These are phyloP conservation scores for Tubiluchus corallicola DNA, from an alignment of 2,888 invertebrate species.

Conservation along the genomic window DNA sequence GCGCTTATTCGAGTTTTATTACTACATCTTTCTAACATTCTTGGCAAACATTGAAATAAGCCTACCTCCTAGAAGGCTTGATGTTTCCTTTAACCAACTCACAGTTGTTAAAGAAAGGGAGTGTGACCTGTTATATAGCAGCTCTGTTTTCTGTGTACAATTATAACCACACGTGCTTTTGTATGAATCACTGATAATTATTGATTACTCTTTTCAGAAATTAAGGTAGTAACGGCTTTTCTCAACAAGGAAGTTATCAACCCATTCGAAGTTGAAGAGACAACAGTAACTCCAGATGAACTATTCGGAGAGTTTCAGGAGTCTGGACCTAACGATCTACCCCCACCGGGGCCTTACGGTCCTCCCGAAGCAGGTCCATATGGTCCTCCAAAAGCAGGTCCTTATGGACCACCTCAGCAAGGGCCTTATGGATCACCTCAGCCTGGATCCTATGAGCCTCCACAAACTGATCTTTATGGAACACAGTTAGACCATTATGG, in stretches of 20 bases:
- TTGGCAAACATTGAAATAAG: too few species aligned
- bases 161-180: too few species aligned
- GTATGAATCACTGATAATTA: neutral
- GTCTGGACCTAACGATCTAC: neutral
- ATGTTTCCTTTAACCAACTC: too few species aligned
- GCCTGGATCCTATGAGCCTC: neutral
- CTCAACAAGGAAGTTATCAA: neutral
- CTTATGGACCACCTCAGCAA: neutral
- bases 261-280: neutral
- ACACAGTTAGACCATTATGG: neutral
- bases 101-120: too few species aligned
- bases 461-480: neutral
- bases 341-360: neutral
- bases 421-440: neutral
- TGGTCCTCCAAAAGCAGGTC: neutral
- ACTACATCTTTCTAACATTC: too few species aligned
- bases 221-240: neutral
- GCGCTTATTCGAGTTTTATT: too few species aligned
- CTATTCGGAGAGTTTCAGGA: too few species aligned
- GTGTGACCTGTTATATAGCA: too few species aligned
- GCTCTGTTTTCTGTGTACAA: too few species aligned
- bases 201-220: neutral
- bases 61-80: too few species aligned
- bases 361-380: neutral
- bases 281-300: neutral